Evolutionary conservation across 1,140 invertebrate genomes (phyloP).

Genomic region (Heliconius himera): DNA sequence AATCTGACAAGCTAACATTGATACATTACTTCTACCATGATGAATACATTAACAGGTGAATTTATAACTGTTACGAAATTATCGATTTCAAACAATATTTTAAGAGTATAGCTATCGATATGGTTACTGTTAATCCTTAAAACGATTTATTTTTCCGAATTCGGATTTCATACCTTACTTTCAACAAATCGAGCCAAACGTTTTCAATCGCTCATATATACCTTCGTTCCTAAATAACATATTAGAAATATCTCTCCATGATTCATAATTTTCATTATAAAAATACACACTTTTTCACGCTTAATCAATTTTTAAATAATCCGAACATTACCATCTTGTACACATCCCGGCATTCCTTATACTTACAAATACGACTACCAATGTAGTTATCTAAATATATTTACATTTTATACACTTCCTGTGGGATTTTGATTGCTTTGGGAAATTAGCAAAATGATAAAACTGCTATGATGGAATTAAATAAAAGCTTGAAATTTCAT

Average conservation of each 20-base stretch:
- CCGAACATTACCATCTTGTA: conserved; percentile 54
- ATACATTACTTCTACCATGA: conserved; percentile 76
- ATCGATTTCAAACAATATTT: conserved; percentile 73
- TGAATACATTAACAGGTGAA: conserved; percentile 81
- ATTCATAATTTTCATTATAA: conserved; percentile 73
- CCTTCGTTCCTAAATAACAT: conserved; percentile 63
- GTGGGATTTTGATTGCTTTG: conserved; percentile 49
- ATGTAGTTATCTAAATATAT: conserved; percentile 66
- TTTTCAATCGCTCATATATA: conserved; percentile 56
- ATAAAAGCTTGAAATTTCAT: conserved; percentile 78
- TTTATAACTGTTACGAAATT: conserved; percentile 71
- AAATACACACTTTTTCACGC: conserved; percentile 73
- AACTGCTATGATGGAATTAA: conserved; percentile 58
- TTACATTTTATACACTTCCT: conserved; percentile 79
- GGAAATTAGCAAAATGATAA: conserved; percentile 46
- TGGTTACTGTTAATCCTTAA: conserved; percentile 68
- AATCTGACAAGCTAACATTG: conserved; percentile 77
- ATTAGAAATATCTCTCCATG: conserved; percentile 61
- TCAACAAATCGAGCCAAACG: conserved; percentile 57
- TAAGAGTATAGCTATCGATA: conserved; percentile 76
- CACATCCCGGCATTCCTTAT: conserved; percentile 70
- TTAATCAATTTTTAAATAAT: conserved; percentile 48
- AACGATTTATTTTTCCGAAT: conserved; percentile 57
- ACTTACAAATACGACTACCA: conserved; percentile 65
- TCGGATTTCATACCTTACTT: conserved; percentile 56